Evolutionary conservation across 2,113 vertebrate genomes (phyloP).

Genomic region (Solea senegalensis): DNA sequence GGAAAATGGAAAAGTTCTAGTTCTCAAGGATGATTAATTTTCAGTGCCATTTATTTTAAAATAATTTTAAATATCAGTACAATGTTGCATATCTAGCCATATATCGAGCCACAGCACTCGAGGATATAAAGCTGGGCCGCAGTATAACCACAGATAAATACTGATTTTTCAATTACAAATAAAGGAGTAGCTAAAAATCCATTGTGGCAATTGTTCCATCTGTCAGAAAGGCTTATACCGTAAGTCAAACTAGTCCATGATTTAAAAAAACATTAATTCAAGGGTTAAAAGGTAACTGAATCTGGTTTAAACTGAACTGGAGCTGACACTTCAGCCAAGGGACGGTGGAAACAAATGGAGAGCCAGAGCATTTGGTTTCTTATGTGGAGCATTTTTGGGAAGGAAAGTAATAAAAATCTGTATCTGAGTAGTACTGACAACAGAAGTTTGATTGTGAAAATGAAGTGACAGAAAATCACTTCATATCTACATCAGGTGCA

Average conservation of each 20-base stretch:
- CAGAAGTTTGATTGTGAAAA: conserved; percentile 31
- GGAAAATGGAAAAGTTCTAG: too few relatives aligned
- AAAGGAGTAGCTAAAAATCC: not conserved
- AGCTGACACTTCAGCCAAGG: conserved; percentile 22
- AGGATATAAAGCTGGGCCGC: too few relatives aligned
- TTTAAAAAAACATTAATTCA: conserved; percentile 28
- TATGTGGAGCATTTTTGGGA: conserved; percentile 30
- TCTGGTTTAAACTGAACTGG: conserved; percentile 20
- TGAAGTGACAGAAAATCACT: conserved; percentile 14
- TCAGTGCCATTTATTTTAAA: too few relatives aligned
- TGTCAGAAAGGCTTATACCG: conserved; percentile 13
- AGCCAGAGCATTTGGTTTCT: conserved; percentile 43
- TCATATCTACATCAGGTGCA: conserved; percentile 27
- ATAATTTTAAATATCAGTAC: too few relatives aligned
- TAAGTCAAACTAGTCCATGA: conserved; percentile 7
- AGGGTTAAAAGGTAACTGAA: conserved; percentile 1
- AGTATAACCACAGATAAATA: too few relatives aligned
- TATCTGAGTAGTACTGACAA: not conserved
- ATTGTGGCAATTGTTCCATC: not conserved
- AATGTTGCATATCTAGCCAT: too few relatives aligned
- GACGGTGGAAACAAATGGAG: conserved; percentile 44
- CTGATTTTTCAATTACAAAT: not conserved
- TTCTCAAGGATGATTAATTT: too few relatives aligned
- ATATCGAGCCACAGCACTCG: too few relatives aligned
- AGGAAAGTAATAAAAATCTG: conserved; percentile 31